Evolutionary conservation across 1,140 invertebrate species (phyloP).

Genomic region (Papilio aristodemus): DNA sequence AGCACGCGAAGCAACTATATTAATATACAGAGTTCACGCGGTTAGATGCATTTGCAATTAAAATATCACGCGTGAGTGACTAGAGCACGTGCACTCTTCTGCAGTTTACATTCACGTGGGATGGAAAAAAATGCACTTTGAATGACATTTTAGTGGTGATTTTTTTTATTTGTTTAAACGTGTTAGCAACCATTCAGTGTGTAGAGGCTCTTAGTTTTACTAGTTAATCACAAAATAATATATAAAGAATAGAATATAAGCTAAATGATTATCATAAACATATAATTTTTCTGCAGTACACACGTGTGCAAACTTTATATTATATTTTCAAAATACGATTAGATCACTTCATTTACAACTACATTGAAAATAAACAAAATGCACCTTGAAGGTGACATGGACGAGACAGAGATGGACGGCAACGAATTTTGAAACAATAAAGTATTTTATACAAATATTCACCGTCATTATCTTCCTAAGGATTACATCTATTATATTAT

Average conservation of each 20-base stretch:
- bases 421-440: conserved; percentile 23
- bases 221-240: too few relatives aligned
- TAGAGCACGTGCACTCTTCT: neutral
- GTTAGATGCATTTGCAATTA: conserved; percentile 15
- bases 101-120: neutral
- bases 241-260: too few relatives aligned
- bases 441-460: conserved; percentile 7
- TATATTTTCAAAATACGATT: too few relatives aligned
- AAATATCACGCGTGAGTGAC: conserved; percentile 19
- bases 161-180: too few relatives aligned
- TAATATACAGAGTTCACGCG: conserved; percentile 10
- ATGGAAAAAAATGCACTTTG: neutral
- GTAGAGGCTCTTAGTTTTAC: too few relatives aligned
- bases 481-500: too few relatives aligned
- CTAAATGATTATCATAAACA: too few relatives aligned
- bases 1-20: neutral
- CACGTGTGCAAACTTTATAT: too few relatives aligned
- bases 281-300: too few relatives aligned
- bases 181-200: too few relatives aligned
- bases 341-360: neutral
- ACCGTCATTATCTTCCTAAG: conserved; percentile 22
- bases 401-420: neutral
- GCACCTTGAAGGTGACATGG: conserved; percentile 23
- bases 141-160: too few relatives aligned
- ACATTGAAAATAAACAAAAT: conserved; percentile 15